Base-by-base conservation (phyloP, 2,113 vertebrate genomes). In the Rhinogobius similis region DNA sequence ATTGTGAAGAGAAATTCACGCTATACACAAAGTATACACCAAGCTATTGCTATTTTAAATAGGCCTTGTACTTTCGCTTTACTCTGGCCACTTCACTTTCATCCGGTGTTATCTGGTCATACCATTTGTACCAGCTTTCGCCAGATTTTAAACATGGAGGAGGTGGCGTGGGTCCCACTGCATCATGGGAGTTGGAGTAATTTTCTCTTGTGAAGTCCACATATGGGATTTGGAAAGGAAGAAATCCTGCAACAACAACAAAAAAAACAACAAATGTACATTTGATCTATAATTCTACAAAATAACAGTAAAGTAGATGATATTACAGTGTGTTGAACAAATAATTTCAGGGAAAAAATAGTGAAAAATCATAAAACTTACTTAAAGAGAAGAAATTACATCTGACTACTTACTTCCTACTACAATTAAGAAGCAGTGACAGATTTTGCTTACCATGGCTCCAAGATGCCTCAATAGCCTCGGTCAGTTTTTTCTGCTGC, bases 81-180 rank as follows among this genome's bases (percentile, higher is more conserved):
- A 96, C 63, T 67, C 93, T 90, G 0, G 90, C 89, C 29, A 98
- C 73, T 58, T 95, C 91, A 1, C 75, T 74, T 0, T 93, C 86
- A 0, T 95, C 86, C 0, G 95, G 93, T 2, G 83, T 76, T 6
- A 93, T 84, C 83, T 91, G 90, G 6, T 82, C 79, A 0, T 98
- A 98, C 97, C 97, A 98, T 0, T 84, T 59, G 62, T 98, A 98
- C 96, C 96, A 98, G 1, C 86, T 79, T 23, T 2, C 82, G 0
- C 78, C 77, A 0, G 75, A 50, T 0, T 20, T 55, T 65, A 93
- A 24, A 0, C 67, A 75, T 0, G 92, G 87, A 0, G 93, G 87
- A 0, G 92, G 84, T 0, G 93, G 93, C 0, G 95, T 98, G 8
- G 61, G 61, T 2, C 90, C 82, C 75, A 98, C 95, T 1, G 97